These are phyloP conservation scores for Cygnus buccinator DNA, from an alignment of 2,113 vertebrate genomes.

Conservation along the genomic window DNA sequence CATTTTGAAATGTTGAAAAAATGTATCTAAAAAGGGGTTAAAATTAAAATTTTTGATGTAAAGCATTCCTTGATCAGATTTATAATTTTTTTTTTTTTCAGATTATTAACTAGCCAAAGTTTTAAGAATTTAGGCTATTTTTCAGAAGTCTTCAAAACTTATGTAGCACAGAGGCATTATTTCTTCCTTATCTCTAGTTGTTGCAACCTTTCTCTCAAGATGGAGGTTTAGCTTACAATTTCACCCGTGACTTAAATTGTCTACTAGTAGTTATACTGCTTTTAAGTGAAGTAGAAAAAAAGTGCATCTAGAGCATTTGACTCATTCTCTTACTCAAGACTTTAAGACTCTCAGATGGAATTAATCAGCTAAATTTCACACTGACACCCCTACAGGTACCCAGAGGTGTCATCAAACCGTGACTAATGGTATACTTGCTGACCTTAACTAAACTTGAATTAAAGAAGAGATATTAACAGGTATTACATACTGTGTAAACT, in stretches of 20 bases:
- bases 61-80: conserved; percentile 14
- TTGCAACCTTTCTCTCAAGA: neutral
- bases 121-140: neutral
- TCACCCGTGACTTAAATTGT: neutral
- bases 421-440: neutral
- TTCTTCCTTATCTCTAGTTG: neutral
- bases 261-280: neutral
- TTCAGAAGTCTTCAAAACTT: neutral
- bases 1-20: conserved; percentile 37
- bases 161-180: neutral
- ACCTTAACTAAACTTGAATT: neutral
- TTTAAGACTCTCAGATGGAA: neutral
- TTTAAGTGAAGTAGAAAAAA: neutral
- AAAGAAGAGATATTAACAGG: neutral
- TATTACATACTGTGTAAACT: neutral
- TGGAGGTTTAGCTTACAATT: neutral
- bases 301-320: neutral
- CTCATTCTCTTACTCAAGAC: neutral
- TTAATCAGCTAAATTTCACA: neutral
- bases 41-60: conserved; percentile 29
- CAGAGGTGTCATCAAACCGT: neutral
- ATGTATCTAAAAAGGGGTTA: conserved; percentile 44
- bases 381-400: neutral
- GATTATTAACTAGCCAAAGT: neutral
- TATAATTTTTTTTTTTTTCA: neutral